Evolutionary conservation across 2,113 vertebrate genomes (phyloP).

Genomic region (Sylvia atricapilla): DNA sequence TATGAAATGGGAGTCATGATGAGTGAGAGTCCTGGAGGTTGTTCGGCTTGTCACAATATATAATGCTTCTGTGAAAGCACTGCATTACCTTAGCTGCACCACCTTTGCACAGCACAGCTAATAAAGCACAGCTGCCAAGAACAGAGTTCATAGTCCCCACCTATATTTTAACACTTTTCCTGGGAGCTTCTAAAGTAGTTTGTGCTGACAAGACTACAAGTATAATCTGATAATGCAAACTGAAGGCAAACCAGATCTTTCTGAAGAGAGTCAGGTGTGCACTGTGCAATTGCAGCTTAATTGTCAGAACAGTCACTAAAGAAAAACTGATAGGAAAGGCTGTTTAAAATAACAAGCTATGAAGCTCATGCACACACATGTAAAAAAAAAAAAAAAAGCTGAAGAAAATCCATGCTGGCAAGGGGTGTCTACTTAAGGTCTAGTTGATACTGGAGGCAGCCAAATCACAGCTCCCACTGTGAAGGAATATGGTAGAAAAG

Average conservation of each 20-base stretch:
- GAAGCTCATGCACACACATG: not conserved
- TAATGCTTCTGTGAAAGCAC: conserved; percentile 19
- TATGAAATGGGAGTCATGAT: conserved; percentile 21
- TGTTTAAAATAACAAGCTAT: not conserved
- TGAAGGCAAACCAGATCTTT: not conserved
- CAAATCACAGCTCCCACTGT: not conserved
- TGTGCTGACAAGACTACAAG: conserved; percentile 15
- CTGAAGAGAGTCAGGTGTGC: not conserved
- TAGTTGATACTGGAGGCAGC: not conserved
- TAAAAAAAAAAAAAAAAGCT: not conserved
- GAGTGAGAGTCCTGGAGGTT: conserved; percentile 34
- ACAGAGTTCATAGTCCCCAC: not conserved
- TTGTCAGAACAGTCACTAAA: not conserved
- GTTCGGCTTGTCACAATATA: not conserved
- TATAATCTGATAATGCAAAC: not conserved
- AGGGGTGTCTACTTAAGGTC: not conserved
- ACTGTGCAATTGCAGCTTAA: not conserved
- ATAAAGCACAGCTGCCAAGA: conserved; percentile 23
- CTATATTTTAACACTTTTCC: conserved; percentile 25
- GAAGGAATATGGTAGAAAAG: not conserved
- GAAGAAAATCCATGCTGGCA: not conserved
- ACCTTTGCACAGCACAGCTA: not conserved
- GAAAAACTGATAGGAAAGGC: not conserved
- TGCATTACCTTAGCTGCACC: not conserved
- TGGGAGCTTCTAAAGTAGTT: conserved; percentile 13